Evolutionary conservation across 2,797 vertebrate species (phyloP).

Genomic region (Crenuchus spilurus): DNA sequence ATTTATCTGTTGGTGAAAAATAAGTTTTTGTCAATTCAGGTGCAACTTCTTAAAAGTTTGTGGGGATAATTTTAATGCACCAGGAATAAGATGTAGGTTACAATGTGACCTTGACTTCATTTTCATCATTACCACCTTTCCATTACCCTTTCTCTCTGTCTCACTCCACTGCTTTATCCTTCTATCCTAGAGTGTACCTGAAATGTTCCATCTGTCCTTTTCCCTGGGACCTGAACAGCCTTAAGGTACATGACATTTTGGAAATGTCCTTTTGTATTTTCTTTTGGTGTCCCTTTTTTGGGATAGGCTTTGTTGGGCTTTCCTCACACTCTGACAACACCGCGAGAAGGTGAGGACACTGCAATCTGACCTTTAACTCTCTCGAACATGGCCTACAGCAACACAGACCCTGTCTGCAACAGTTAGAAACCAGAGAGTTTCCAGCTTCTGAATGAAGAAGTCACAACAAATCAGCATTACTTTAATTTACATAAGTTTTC

Average conservation of each 20-base stretch:
- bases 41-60: too few species aligned
- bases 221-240: slow-evolving; percentile 52
- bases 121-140: slow-evolving; percentile 44
- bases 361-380: slow-evolving; percentile 46
- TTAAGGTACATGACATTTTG: slow-evolving; percentile 62
- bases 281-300: slow-evolving; percentile 34
- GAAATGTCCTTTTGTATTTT: slow-evolving; percentile 57
- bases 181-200: slow-evolving; percentile 37
- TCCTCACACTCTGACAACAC: slow-evolving; percentile 41
- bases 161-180: too few species aligned
- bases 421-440: slow-evolving; percentile 45
- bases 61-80: too few species aligned
- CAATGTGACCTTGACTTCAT: slow-evolving; percentile 41
- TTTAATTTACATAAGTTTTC: neutral
- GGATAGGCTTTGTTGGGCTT: slow-evolving; percentile 36
- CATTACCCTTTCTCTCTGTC: slow-evolving; percentile 31
- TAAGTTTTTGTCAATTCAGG: too few species aligned
- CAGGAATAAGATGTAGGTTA: slow-evolving; percentile 1
- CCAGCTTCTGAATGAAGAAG: slow-evolving; percentile 28
- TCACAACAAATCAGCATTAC: neutral
- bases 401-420: slow-evolving; percentile 30
- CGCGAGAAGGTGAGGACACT: slow-evolving; percentile 41
- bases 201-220: slow-evolving; percentile 46
- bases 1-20: too few species aligned
- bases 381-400: slow-evolving; percentile 46